Conservation (phyloP, 2,113 vertebrate species). For the Penelope pileata region DNA sequence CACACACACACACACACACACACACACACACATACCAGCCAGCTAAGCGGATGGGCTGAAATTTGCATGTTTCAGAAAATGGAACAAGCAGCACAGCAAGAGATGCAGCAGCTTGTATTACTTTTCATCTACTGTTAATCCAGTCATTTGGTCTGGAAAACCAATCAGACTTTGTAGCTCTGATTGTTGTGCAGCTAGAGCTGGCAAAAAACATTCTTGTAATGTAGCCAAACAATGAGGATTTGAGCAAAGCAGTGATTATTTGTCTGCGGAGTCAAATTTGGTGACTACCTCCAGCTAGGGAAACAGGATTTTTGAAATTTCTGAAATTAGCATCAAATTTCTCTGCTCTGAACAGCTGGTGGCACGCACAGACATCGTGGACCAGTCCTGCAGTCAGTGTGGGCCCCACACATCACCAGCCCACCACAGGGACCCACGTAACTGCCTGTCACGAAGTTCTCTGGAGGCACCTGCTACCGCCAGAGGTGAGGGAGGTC, state of each 20-base stretch:
- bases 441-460: neutral
- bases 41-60: neutral
- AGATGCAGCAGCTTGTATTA: neutral
- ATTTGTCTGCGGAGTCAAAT: neutral
- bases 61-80: neutral
- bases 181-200: neutral
- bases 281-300: neutral
- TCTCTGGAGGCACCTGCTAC: neutral
- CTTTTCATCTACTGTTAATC: conserved; percentile 19
- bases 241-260: neutral
- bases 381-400: accelerated
- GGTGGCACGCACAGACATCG: accelerated
- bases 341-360: neutral
- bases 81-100: neutral
- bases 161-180: neutral
- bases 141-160: neutral
- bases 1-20: too few species aligned
- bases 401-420: neutral
- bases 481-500: neutral
- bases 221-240: neutral
- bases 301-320: neutral
- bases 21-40: too few species aligned
- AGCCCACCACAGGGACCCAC: neutral
- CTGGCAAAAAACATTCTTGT: neutral
- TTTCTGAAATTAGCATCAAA: neutral